phyloP scores from a whole-genome alignment of 1,140 invertebrate genomes.

The Habropoda laboriosa region DNA sequence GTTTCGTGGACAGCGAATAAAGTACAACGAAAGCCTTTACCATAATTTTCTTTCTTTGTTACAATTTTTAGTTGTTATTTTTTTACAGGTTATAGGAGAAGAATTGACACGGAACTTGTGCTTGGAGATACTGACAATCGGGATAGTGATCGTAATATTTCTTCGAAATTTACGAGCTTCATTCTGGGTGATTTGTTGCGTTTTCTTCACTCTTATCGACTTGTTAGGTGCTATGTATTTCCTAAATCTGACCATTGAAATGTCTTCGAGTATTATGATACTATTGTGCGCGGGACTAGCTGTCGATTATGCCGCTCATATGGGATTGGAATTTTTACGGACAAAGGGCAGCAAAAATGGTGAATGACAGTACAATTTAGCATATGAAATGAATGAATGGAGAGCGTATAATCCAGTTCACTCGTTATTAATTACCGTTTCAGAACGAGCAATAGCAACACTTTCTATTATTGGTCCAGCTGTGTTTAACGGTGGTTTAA shows the following conservation, averaged over 20 bases:
- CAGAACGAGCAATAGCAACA: conserved; percentile 78
- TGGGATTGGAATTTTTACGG: conserved; percentile 83
- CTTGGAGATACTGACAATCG: conserved; percentile 81
- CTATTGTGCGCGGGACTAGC: conserved; percentile 81
- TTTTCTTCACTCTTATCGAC: conserved; percentile 83
- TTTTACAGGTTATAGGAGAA: conserved; percentile 81
- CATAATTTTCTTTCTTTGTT: background rate
- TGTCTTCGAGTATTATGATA: conserved; percentile 83
- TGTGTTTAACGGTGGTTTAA: conserved; percentile 82
- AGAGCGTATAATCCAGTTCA: background rate
- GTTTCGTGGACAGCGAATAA: conserved; percentile 77
- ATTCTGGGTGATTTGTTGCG: conserved; percentile 81
- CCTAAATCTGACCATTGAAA: conserved; percentile 83
- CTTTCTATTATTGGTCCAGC: conserved; percentile 80
- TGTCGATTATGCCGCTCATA: conserved; percentile 84
- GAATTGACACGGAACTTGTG: conserved; percentile 83
- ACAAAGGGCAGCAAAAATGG: conserved; percentile 78
- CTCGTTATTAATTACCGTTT: conserved; percentile 44
- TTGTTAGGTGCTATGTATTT: conserved; percentile 83
- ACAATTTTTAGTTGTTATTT: background rate
- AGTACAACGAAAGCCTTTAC: conserved; percentile 52
- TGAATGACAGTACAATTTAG: conserved; percentile 41
- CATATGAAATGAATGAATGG: background rate
- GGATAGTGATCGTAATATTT: conserved; percentile 82
- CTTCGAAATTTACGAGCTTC: conserved; percentile 82